A percentile compares a stretch with the other conserved stretches of the same genome.
Evolutionary conservation across 2,113 vertebrate genomes (phyloP).

Genomic region (Dipodomys spectabilis): DNA sequence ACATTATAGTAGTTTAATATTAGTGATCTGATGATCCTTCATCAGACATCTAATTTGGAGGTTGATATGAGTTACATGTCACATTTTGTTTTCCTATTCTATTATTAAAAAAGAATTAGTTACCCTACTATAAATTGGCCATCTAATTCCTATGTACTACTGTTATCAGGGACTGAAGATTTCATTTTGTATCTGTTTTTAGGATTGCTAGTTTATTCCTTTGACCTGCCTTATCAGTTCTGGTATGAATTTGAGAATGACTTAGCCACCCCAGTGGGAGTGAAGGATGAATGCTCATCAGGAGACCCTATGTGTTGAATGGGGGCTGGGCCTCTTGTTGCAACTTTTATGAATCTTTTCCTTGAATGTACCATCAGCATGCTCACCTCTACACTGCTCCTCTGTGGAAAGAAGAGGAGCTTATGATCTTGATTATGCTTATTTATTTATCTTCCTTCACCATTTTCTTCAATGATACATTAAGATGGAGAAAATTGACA

Average conservation of each 20-base stretch:
- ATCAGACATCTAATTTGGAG: not conserved
- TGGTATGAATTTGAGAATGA: not conserved
- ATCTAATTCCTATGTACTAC: not conserved
- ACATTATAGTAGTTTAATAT: not conserved
- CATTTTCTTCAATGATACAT: constrained; percentile 14
- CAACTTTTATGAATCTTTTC: not conserved
- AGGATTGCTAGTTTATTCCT: not conserved
- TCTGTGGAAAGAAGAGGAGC: not conserved
- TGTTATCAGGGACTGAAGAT: not conserved
- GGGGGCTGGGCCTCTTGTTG: no score
- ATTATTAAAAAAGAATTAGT: not conserved
- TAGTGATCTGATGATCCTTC: not conserved
- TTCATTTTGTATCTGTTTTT: not conserved
- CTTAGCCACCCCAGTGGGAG: not conserved
- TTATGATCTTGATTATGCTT: not conserved
- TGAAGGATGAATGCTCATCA: not conserved
- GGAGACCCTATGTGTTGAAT: not conserved
- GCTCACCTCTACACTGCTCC: not conserved
- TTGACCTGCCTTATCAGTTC: not conserved
- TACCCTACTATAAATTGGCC: not conserved
- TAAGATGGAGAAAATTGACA: not conserved
- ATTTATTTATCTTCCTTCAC: not conserved
- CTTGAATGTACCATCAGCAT: no score
- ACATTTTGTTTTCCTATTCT: not conserved
- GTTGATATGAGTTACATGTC: not conserved